Base-by-base conservation (phyloP, 2,888 invertebrate genomes). In the Leptopilina syphax region DNA sequence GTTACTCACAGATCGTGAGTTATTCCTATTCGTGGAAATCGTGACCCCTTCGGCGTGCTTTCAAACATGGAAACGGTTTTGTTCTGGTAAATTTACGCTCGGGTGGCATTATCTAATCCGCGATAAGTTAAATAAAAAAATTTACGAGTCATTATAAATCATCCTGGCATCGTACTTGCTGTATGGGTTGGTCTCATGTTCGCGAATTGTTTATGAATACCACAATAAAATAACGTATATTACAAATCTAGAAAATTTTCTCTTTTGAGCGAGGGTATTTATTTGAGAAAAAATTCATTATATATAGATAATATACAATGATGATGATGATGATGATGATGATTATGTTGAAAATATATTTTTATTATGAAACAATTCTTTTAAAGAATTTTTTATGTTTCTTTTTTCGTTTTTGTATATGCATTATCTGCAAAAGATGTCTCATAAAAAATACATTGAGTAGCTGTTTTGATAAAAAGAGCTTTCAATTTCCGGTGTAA, bases 131-230 rank as follows among this genome's bases (percentile, higher is more conserved):
- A 44, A 44, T 18, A 8, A 84, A 88, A 88, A 89, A 88, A 90
- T 90, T 90, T 90, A 90, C 86, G 89, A 86, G 85, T 85, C 78
- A 82, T 87, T 82, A 86, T 90, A 90, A 90, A 90, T 90, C 89
- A 89, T 80, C 77, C 82, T 79, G 78, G 79, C 83, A 79, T 73
- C 34, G 63, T 57, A 57, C 73, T 85, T 83, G 85, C 83, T 83
- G 82, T 65, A 79, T 83, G 57, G 10, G 9, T 68, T 44, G n/a
- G 34, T 66, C 80, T 81, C 78, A 83, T 84, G 84, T 81, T 82
- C 60, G 79, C 79, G 85, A 85, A 86, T 89, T 88, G 87, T 88
- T 88, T 90, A 89, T 87, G 88, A 50, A 80, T 83, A 80, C 84
- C 83, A 85, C 86, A 86, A 86, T 89, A 89, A 89, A 89, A 89